Evolutionary conservation across 2,888 invertebrate species (phyloP).

Genomic region (Drosophila mayaguana): DNA sequence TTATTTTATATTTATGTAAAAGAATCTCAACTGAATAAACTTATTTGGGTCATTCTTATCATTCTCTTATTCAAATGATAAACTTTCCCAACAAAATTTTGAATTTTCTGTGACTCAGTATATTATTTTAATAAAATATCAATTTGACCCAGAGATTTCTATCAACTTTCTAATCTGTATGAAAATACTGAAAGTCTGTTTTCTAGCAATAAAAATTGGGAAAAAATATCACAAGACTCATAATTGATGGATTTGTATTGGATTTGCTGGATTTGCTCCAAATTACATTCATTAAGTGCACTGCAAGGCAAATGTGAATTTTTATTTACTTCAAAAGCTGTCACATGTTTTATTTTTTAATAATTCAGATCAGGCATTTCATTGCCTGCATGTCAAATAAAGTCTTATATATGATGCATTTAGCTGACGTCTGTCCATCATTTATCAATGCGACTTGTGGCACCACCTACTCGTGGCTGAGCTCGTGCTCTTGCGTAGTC

Average conservation of each 20-base stretch:
- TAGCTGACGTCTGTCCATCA: slow-evolving; percentile 45
- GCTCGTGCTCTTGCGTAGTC: slow-evolving; percentile 25
- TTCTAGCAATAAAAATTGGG: background rate
- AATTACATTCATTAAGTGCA: background rate
- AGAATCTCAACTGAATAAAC: too few species aligned
- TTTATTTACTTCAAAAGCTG: background rate
- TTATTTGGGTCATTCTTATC: too few species aligned
- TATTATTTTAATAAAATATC: background rate
- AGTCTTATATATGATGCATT: slow-evolving; percentile 63
- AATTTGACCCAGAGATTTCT: background rate
- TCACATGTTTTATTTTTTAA: background rate
- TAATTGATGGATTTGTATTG: background rate
- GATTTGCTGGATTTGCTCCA: too few species aligned
- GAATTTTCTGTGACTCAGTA: background rate
- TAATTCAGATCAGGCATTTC: slow-evolving; percentile 30
- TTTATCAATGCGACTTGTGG: slow-evolving; percentile 54
- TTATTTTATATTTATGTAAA: too few species aligned
- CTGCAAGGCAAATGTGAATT: background rate
- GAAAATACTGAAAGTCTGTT: too few species aligned
- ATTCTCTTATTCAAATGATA: too few species aligned
- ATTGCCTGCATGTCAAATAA: slow-evolving; percentile 59
- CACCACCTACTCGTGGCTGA: slow-evolving; percentile 46
- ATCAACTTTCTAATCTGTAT: background rate
- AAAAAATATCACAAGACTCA: background rate
- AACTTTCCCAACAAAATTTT: too few species aligned